phyloP scores from a whole-genome alignment of 2,797 vertebrate species.

The Pteropus rufus region DNA sequence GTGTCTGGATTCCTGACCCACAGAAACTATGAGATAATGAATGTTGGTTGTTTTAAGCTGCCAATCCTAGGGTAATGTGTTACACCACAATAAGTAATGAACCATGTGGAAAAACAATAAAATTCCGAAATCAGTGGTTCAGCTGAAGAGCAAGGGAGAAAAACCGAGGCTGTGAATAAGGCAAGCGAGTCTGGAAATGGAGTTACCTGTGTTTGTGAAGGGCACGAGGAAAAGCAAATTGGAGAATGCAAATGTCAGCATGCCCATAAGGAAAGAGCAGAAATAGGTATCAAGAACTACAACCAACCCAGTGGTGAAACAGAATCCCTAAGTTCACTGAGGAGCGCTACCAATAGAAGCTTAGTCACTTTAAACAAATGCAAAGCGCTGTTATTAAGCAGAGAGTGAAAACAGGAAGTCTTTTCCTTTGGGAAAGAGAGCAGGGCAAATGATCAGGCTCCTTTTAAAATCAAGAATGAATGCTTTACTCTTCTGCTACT shows the following conservation, averaged over 20 bases:
- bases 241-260: not conserved
- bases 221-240: not conserved
- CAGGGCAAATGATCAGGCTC: not conserved
- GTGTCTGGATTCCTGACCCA: not conserved
- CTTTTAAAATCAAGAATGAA: not conserved
- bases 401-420: not conserved
- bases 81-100: not conserved
- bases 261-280: not conserved
- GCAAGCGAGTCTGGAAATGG: not conserved
- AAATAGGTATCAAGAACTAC: not conserved
- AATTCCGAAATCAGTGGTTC: not conserved
- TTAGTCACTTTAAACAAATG: not conserved
- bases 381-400: not conserved
- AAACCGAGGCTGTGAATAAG: not conserved
- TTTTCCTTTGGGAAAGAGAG: not conserved
- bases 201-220: not conserved
- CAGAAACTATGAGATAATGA: not conserved
- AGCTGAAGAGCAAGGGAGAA: not conserved
- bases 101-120: not conserved
- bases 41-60: not conserved
- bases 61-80: not conserved
- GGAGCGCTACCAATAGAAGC: not conserved
- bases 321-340: not conserved
- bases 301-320: not conserved
- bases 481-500: constrained; percentile 17